Evolutionary conservation across 2,888 invertebrate species (phyloP).

Genomic region (Conomelus anceps): DNA sequence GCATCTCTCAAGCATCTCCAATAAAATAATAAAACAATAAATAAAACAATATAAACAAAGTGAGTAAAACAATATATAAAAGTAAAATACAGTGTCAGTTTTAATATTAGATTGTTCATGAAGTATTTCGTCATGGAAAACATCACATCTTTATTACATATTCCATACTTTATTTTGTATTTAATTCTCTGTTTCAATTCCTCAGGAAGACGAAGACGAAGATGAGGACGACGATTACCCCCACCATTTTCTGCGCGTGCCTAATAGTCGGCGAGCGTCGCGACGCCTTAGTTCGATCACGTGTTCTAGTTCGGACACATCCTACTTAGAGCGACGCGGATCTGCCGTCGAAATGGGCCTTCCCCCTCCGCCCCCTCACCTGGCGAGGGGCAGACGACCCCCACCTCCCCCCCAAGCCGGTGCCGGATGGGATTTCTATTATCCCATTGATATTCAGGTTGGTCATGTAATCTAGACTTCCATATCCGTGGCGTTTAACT

Average conservation of each 20-base stretch:
- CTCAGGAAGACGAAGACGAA: constrained; percentile 30
- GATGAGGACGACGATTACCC: constrained; percentile 30
- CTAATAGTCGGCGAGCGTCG: constrained; percentile 30
- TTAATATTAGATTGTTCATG: no score
- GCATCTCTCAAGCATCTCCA: no score
- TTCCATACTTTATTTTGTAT: not conserved
- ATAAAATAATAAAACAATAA: no score
- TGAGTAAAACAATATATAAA: no score
- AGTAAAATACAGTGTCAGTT: no score
- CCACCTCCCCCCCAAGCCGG: constrained; percentile 35
- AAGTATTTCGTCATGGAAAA: no score
- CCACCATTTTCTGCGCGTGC: constrained; percentile 30
- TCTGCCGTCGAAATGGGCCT: constrained; percentile 71
- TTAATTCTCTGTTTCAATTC: not conserved
- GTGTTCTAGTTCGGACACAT: constrained; percentile 77
- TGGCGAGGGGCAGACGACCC: constrained; percentile 10
- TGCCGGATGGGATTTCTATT: constrained; percentile 50
- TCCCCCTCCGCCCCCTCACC: constrained; percentile 50
- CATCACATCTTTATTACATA: not conserved
- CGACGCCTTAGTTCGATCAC: constrained; percentile 73
- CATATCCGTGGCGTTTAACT: no score
- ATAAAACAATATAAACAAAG: no score
- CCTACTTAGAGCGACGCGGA: constrained; percentile 72
- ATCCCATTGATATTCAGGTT: constrained; percentile 55
- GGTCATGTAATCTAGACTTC: no score